These are phyloP conservation scores for Pogonus chalceus DNA, from an alignment of 1,140 invertebrate genomes.

Conservation along the genomic window DNA sequence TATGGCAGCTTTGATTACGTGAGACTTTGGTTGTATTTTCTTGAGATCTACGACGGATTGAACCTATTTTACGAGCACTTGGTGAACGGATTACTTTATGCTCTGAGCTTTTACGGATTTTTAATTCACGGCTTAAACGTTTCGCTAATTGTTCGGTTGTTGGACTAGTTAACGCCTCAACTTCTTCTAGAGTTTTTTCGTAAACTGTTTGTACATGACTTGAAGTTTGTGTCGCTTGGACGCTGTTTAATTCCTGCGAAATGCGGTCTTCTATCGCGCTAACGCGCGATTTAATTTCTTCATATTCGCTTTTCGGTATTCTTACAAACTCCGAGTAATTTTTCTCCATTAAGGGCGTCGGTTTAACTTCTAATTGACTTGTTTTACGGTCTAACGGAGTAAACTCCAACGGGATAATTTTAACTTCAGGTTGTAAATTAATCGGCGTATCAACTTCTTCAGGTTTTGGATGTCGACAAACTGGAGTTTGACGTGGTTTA, in stretches of 20 bases:
- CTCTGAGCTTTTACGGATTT: constrained; percentile 55
- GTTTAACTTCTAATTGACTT: background rate
- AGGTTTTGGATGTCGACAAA: constrained; percentile 19
- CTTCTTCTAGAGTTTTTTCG: constrained; percentile 59
- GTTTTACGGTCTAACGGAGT: too few species aligned
- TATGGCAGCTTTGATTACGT: constrained; percentile 31
- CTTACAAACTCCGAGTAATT: constrained; percentile 55
- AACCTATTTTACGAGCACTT: constrained; percentile 68
- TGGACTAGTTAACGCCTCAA: constrained; percentile 45
- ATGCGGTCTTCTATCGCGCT: constrained; percentile 57
- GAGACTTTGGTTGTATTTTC: constrained; percentile 33
- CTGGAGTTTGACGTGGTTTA: constrained; percentile 24
- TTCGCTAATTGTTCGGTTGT: constrained; percentile 59
- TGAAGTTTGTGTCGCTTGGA: constrained; percentile 20
- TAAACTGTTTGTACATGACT: constrained; percentile 54
- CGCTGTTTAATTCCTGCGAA: constrained; percentile 53
- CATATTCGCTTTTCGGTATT: constrained; percentile 60
- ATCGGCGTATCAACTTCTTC: background rate
- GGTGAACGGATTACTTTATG: constrained; percentile 65
- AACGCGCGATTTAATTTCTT: constrained; percentile 62
- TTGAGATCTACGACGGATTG: constrained; percentile 53
- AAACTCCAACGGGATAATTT: too few species aligned
- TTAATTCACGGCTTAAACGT: constrained; percentile 57
- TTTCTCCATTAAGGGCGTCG: constrained; percentile 26
- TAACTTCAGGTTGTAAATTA: background rate